phyloP scores from a whole-genome alignment of 2,113 vertebrate species.

The Pelvicachromis taeniatus region DNA sequence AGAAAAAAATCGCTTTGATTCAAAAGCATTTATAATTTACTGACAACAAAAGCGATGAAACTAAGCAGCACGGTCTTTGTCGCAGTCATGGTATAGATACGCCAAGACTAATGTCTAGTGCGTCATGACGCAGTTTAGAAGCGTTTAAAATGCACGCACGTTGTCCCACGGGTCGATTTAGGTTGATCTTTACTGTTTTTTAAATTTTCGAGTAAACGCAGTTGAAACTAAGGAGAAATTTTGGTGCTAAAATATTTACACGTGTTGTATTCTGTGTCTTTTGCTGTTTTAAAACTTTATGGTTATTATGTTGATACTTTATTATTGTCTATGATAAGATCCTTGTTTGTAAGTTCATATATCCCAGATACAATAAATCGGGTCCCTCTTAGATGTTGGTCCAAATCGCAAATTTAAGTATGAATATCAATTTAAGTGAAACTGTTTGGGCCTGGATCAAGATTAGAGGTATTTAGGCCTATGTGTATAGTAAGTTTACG shows the following conservation, averaged over 20 bases:
- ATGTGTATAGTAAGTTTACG: neutral
- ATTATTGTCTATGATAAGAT: neutral
- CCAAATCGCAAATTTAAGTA: neutral
- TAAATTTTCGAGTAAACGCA: neutral
- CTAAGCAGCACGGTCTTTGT: neutral
- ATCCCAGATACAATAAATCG: neutral
- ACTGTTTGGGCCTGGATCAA: neutral
- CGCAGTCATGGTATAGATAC: neutral
- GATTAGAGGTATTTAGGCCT: neutral
- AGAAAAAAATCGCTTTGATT: neutral
- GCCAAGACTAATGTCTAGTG: neutral
- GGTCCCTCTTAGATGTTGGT: accelerated
- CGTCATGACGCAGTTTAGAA: neutral
- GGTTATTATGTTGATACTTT: neutral
- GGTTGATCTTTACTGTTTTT: neutral
- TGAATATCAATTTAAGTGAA: neutral
- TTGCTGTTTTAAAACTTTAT: accelerated
- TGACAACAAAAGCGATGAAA: neutral
- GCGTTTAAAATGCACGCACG: neutral
- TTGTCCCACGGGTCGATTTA: neutral
- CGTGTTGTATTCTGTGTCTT: neutral
- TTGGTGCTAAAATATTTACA: neutral
- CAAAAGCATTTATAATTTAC: neutral
- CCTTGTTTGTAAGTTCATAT: neutral
- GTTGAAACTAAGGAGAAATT: neutral